These are phyloP conservation scores for Aphidius gifuensis DNA, from an alignment of 1,140 invertebrate species.

Conservation along the genomic window DNA sequence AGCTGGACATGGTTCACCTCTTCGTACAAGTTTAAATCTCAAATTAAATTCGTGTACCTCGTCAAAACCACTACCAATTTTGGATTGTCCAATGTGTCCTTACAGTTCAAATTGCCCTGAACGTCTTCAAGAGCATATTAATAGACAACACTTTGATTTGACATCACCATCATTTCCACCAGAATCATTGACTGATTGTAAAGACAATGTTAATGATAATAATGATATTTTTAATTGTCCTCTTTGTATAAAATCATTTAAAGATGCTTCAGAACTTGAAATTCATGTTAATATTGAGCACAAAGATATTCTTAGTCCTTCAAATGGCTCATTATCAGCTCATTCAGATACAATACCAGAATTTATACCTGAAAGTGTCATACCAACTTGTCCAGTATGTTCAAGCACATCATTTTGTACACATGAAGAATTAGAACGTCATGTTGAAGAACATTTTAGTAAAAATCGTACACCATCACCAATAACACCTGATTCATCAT, in stretches of 20 bases:
- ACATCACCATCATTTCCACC: constrained; percentile 68
- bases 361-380: no score
- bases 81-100: constrained; percentile 76
- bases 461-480: constrained; percentile 54
- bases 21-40: constrained; percentile 58
- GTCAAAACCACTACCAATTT: constrained; percentile 47
- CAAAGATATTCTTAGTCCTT: constrained; percentile 63
- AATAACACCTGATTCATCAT: constrained; percentile 55
- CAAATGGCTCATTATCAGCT: constrained; percentile 43
- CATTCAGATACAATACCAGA: constrained; percentile 31
- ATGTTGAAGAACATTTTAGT: constrained; percentile 70
- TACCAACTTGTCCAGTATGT: constrained; percentile 58
- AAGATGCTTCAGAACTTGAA: constrained; percentile 73
- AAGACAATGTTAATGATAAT: constrained; percentile 36
- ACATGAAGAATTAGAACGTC: constrained; percentile 59
- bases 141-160: constrained; percentile 79
- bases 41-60: constrained; percentile 48
- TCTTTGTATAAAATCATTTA: constrained; percentile 70
- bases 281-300: constrained; percentile 84
- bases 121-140: constrained; percentile 80
- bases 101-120: constrained; percentile 71
- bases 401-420: constrained; percentile 52
- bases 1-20: constrained; percentile 56
- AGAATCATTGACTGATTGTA: constrained; percentile 48
- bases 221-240: constrained; percentile 63